Percentiles rank a stretch among this genome's conserved stretches.
phyloP scores from a whole-genome alignment of 2,888 invertebrate species.

The Ctenicera cuprea region DNA sequence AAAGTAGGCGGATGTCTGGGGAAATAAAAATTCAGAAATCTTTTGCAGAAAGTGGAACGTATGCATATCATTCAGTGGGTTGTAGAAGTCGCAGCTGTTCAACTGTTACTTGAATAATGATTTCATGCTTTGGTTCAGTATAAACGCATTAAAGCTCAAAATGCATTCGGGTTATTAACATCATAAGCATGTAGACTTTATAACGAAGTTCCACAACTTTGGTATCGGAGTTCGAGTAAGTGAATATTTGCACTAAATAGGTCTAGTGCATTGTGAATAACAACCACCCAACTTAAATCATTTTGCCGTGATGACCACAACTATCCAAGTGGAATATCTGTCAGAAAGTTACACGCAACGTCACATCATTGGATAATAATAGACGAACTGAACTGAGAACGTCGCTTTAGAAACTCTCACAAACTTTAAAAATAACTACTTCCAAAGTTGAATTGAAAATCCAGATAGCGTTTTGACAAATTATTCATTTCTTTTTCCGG shows the following conservation, averaged over 20 bases:
- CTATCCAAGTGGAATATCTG: conserved; percentile 49
- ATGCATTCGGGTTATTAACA: conserved; percentile 31
- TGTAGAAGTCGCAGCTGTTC: conserved; percentile 2
- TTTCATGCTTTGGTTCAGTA: background rate
- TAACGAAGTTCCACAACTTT: conserved; percentile 21
- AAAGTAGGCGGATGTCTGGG: conserved; percentile 12
- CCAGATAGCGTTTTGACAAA: conserved; percentile 42
- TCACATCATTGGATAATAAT: conserved; percentile 49
- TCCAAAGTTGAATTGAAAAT: conserved; percentile 50
- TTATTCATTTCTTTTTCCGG: conserved; percentile 34
- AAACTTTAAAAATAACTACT: conserved; percentile 53
- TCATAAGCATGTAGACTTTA: conserved; percentile 5
- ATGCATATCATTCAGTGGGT: conserved; percentile 7
- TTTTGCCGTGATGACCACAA: conserved; percentile 37
- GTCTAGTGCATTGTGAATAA: conserved; percentile 36
- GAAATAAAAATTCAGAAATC: conserved; percentile 24
- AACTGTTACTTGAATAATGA: background rate
- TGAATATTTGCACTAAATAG: conserved; percentile 40
- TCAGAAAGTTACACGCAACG: conserved; percentile 40
- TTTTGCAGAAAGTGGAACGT: background rate
- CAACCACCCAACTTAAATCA: conserved; percentile 21
- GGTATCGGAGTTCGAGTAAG: conserved; percentile 28
- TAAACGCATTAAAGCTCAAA: conserved; percentile 24
- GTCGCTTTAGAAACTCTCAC: conserved; percentile 43
- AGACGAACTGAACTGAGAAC: conserved; percentile 46